Conservation (phyloP, 1,140 invertebrate species). For the Brachionus rubens region DNA sequence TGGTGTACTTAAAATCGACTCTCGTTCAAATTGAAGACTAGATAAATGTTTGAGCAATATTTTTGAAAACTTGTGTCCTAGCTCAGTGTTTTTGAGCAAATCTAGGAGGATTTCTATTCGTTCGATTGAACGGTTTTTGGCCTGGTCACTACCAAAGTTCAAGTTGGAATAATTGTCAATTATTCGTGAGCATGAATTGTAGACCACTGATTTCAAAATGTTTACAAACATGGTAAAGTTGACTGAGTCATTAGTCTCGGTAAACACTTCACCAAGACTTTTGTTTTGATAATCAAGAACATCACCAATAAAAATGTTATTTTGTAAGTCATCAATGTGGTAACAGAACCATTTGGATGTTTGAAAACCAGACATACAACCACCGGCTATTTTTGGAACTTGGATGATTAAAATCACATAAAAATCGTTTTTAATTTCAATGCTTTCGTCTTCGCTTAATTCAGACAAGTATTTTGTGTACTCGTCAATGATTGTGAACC, state of each 20-base stretch:
- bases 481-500: conserved; percentile 48
- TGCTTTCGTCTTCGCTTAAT: background rate
- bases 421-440: conserved; percentile 49
- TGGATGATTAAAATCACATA: conserved; percentile 51
- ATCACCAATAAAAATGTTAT: conserved; percentile 1
- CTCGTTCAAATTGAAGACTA: conserved; percentile 13
- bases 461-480: background rate
- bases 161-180: background rate
- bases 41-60: background rate
- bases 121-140: background rate
- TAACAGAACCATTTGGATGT: conserved; percentile 37
- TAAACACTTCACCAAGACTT: background rate
- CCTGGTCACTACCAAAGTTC: background rate
- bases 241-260: background rate
- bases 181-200: background rate
- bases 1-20: background rate
- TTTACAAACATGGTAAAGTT: background rate
- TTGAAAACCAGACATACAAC: conserved; percentile 54
- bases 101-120: background rate
- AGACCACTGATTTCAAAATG: background rate
- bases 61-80: no score
- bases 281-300: conserved; percentile 28
- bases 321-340: conserved; percentile 38
- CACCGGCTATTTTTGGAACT: conserved; percentile 51
- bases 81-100: no score